Base-by-base conservation (phyloP, 2,797 vertebrate species). In the Tenualosa ilisha region DNA sequence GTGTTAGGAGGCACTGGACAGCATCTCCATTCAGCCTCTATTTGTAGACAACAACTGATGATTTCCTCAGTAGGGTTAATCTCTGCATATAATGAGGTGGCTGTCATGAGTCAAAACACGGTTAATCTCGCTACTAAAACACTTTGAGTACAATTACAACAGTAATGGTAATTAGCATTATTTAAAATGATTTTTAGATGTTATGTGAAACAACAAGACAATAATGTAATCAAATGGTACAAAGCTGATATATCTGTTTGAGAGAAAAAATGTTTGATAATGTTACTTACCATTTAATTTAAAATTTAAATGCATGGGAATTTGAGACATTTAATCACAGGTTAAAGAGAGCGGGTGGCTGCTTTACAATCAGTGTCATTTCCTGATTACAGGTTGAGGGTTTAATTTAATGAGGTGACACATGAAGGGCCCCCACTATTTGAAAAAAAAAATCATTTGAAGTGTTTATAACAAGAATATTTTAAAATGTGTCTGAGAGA, bases 291-390 rank as follows among this genome's bases (percentile, higher is more conserved):
- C 31, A 40, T 2, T 72, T 6, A 15, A 43, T 43, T 20, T 43
- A 22, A 37, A 20, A 20, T 22, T 8, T 8, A 40, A 43, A 17
- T 79, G 20, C 17, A 40, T 11, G 7, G 17, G 40, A 46, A 46
- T 20, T 46, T 79, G 20, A 46, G 46, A 40, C 26, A 37, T 37
- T 72, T 31, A 43, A 79, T 79, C 72, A 46, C 17, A 22, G 17
- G 37, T 79, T 43, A 8, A 46, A 37, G 40, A 72, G 12, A 13
- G 40, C 46, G 40, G 20, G 2, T 43, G 72, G 46, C 17, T 17
- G 13, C 26, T 79, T 79, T 46, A 46, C 72, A 79, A 79, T 79
- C 40, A 43, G 26, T 72, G 17, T 79, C 8, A 79, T 75, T 75
- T 43, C 37, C 37, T 75, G 68, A 75, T 79, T 43, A 79, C 40